Evolutionary conservation across 2,797 vertebrate species (phyloP).

Genomic region (Platalea minor): DNA sequence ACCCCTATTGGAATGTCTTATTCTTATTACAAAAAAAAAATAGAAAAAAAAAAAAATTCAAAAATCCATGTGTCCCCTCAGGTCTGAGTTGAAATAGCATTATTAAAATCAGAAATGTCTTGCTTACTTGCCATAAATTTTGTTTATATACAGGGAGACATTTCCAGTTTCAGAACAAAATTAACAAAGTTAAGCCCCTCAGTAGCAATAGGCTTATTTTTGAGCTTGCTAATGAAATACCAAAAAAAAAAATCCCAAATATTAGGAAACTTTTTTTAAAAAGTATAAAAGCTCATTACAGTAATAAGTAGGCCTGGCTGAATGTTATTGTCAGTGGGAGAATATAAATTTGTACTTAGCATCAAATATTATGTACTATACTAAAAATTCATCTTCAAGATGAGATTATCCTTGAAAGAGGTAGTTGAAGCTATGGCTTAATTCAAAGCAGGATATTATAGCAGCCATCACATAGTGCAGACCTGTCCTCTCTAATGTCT

Average conservation of each 20-base stretch:
- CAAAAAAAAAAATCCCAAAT: neutral
- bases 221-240: neutral
- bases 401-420: neutral
- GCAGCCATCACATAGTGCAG: neutral
- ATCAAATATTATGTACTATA: neutral
- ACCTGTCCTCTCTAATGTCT: neutral
- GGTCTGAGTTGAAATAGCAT: neutral
- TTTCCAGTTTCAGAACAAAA: neutral
- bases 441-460: neutral
- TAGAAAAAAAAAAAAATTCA: neutral
- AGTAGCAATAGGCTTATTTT: neutral
- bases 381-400: neutral
- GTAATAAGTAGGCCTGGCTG: neutral
- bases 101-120: neutral
- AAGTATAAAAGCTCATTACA: neutral
- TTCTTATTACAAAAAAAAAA: neutral
- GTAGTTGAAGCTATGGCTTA: neutral
- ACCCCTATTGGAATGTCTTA: rapidly evolving
- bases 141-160: neutral
- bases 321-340: neutral
- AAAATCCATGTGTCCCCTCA: neutral
- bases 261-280: no score
- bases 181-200: neutral
- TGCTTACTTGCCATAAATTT: neutral
- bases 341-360: neutral